A percentile compares a stretch with the other conserved stretches of the same genome.
These are phyloP conservation scores for Ennomos erosarius DNA, from an alignment of 2,888 invertebrate species.

Conservation along the genomic window DNA sequence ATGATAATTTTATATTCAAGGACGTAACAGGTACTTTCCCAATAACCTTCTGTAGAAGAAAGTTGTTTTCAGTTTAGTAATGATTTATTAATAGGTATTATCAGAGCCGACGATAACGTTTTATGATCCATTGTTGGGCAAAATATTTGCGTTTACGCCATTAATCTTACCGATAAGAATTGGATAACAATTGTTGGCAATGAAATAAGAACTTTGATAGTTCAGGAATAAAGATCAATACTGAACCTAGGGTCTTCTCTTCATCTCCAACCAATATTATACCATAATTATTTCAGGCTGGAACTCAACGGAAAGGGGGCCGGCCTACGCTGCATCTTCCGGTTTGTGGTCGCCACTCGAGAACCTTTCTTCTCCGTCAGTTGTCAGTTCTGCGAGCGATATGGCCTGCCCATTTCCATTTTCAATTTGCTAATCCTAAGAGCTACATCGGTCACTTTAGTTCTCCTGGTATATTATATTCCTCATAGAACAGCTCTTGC, in stretches of 20 bases:
- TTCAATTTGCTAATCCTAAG: too few species aligned
- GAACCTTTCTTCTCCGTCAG: too few species aligned
- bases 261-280: too few species aligned
- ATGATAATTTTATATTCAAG: constrained; percentile 21
- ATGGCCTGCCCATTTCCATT: too few species aligned
- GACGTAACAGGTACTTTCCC: constrained; percentile 27
- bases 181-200: constrained; percentile 3
- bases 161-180: constrained; percentile 29
- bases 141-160: constrained; percentile 34
- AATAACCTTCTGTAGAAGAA: constrained; percentile 28
- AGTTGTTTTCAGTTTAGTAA: constrained; percentile 26
- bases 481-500: too few species aligned
- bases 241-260: background rate
- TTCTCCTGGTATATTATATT: too few species aligned
- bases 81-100: constrained; percentile 28
- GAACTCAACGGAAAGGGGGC: too few species aligned
- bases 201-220: background rate
- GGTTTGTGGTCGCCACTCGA: too few species aligned
- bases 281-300: too few species aligned
- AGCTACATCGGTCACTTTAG: too few species aligned
- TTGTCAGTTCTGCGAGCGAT: too few species aligned
- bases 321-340: too few species aligned
- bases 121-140: constrained; percentile 37
- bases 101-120: constrained; percentile 29
- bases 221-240: background rate